A percentile compares a stretch with the other conserved stretches of the same genome.
Conservation (phyloP, 37 sponge, comb jelly and placozoan species). For the Oscarella lobularis region DNA sequence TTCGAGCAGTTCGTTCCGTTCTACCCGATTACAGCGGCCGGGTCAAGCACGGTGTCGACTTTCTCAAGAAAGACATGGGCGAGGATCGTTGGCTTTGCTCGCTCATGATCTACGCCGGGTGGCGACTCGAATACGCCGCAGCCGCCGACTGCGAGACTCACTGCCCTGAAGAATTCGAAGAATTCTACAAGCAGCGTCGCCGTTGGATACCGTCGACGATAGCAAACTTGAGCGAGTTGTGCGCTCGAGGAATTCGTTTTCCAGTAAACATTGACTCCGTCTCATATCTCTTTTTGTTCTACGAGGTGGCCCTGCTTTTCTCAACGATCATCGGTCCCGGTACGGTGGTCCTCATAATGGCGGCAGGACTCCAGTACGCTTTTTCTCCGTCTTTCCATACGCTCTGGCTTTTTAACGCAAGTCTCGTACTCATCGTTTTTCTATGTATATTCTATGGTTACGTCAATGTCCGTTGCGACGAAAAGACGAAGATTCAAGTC, state of each 20-base stretch:
- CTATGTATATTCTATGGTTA: too few species aligned
- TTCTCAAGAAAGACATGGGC: slow-evolving; percentile 89
- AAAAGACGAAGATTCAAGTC: slow-evolving; percentile 35
- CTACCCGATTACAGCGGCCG: slow-evolving; percentile 45
- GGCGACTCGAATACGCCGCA: slow-evolving; percentile 79
- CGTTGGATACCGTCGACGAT: slow-evolving; percentile 83
- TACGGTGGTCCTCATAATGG: slow-evolving; percentile 55
- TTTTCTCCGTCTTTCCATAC: neutral
- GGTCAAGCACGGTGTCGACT: slow-evolving; percentile 47
- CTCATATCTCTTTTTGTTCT: slow-evolving; percentile 47
- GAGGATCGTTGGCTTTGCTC: slow-evolving; percentile 93
- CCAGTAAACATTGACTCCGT: slow-evolving; percentile 44
- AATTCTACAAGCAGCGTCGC: slow-evolving; percentile 79
- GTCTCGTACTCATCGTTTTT: neutral
- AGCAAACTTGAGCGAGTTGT: slow-evolving; percentile 53
- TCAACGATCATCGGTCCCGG: slow-evolving; percentile 68
- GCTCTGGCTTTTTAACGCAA: neutral
- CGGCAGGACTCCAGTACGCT: slow-evolving; percentile 40
- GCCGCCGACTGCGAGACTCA: slow-evolving; percentile 57
- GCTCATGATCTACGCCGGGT: slow-evolving; percentile 66
- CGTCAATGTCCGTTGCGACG: slow-evolving; percentile 18
- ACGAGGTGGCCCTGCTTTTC: slow-evolving; percentile 55
- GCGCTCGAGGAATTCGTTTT: slow-evolving; percentile 24
- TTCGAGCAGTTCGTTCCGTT: slow-evolving; percentile 47
- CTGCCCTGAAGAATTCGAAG: slow-evolving; percentile 65